These are phyloP conservation scores for Poeciliopsis infans DNA, from an alignment of 2,797 vertebrate genomes.

Conservation along the genomic window DNA sequence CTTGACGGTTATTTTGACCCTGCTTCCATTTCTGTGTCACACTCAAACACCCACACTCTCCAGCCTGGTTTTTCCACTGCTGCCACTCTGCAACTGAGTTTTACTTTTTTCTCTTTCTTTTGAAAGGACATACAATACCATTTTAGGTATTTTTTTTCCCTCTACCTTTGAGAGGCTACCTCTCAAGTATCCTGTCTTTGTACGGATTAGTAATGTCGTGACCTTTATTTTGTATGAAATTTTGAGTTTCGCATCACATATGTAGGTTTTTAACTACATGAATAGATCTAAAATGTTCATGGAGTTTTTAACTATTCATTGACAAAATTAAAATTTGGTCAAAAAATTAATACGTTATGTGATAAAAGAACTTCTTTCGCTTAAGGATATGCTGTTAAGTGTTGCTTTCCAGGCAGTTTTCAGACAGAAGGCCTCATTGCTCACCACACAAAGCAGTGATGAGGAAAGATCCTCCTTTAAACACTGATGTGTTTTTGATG, in stretches of 20 bases:
- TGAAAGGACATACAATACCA: constrained; percentile 36
- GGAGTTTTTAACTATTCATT: no score
- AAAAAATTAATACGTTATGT: neutral
- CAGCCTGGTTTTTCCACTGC: constrained; percentile 26
- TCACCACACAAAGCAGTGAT: constrained; percentile 35
- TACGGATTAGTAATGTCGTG: neutral
- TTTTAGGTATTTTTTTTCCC: constrained; percentile 9
- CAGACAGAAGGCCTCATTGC: neutral
- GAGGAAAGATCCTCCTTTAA: constrained; percentile 23
- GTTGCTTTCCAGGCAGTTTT: constrained; percentile 5
- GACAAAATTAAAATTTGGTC: neutral
- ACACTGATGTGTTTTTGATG: constrained; percentile 39
- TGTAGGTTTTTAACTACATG: no score
- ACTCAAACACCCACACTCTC: constrained; percentile 59
- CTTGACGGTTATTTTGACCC: constrained; percentile 40
- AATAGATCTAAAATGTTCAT: no score
- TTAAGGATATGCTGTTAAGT: constrained; percentile 6
- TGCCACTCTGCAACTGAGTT: constrained; percentile 22
- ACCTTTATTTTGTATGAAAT: neutral
- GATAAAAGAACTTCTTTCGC: constrained; percentile 3
- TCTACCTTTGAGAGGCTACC: constrained; percentile 36
- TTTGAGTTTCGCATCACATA: neutral
- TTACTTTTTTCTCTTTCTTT: constrained; percentile 19
- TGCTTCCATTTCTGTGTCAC: constrained; percentile 27
- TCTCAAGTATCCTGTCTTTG: constrained; percentile 32